Evolutionary conservation across 2,797 vertebrate genomes (phyloP), one percentile per base, ranked within the genome.

Genomic region (Xiphophorus birchmanni): DNA sequence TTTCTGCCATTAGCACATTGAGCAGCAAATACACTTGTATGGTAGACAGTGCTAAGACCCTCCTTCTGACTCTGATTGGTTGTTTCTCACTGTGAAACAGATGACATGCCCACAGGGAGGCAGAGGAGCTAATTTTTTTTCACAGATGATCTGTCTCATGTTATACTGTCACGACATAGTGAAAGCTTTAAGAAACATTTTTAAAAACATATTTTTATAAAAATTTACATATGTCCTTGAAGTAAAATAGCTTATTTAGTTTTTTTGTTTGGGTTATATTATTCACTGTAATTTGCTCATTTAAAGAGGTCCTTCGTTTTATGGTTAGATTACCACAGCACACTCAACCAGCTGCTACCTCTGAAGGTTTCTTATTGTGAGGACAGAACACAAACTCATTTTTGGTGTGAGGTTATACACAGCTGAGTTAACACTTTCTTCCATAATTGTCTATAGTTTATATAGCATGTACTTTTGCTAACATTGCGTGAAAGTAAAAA

Each of bases 241-340:
- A 82, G 77, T 77, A 29, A 76, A 86, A 84, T 82, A 82, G 63
- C 84, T 56, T 92, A 87, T 83, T 87, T 90, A 79, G 83, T 74
- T 87, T 86, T 75, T 21, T 75, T 83, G 80, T 91, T 88, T 86
- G 73, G 85, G 84, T 88, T 87, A 89, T 89, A 86, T 85, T 82
- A 74, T 74, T 80, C 83, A 60, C 82, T 88, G 84, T 88, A 83
- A 82, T 90, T 82, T 37, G 79, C 83, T 86, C 75, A 86, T 84
- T 85, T 85, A 81, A 88, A 88, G 83, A 87, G 81, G 50, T 80
- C 67, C 84, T 82, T 76, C 76, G 74, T 82, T 84, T 81, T 82
- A 63, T 63, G 82, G 77, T 84, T 82, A 80, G 86, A 85, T 89
- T 82, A 85, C 75, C 87, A 86, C 72, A 74, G 54, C 87, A 88